These are phyloP conservation scores for Mycetomoellerius zeteki DNA, from an alignment of 1,140 invertebrate genomes.

Conservation along the genomic window DNA sequence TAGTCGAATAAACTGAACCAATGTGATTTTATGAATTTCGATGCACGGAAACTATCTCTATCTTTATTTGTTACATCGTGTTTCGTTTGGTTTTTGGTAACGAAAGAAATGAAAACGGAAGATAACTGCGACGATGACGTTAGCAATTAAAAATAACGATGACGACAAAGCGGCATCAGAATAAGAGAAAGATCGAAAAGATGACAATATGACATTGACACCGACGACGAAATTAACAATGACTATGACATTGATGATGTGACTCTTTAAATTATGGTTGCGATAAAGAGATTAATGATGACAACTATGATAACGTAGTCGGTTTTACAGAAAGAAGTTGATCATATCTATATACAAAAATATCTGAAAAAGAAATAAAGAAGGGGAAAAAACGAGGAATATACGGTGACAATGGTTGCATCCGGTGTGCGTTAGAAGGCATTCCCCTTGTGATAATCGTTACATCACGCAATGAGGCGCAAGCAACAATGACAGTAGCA, in stretches of 20 bases:
- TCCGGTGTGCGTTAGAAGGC: conserved; percentile 11
- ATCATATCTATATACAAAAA: not conserved
- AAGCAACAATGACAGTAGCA: conserved; percentile 34
- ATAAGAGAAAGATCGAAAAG: not conserved
- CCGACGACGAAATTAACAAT: conserved; percentile 43
- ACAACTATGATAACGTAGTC: not conserved
- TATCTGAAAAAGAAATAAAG: not conserved
- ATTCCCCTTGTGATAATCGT: conserved; percentile 23
- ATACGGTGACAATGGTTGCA: conserved; percentile 70
- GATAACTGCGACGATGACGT: not conserved
- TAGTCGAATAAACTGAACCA: no score
- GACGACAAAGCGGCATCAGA: not conserved
- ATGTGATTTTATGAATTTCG: no score
- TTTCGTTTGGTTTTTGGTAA: no score
- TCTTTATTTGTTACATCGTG: no score
- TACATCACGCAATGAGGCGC: conserved; percentile 29
- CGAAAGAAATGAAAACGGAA: not conserved
- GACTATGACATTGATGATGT: conserved; percentile 16
- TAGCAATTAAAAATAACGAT: conserved; percentile 21
- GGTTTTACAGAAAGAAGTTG: not conserved
- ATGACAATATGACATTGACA: conserved; percentile 46
- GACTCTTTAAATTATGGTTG: not conserved
- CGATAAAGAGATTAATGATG: conserved; percentile 23
- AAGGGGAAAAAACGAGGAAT: conserved; percentile 8
- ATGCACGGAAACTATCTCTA: no score